phyloP scores from a whole-genome alignment of 2,888 invertebrate genomes.

The Ophonus ardosiacus region DNA sequence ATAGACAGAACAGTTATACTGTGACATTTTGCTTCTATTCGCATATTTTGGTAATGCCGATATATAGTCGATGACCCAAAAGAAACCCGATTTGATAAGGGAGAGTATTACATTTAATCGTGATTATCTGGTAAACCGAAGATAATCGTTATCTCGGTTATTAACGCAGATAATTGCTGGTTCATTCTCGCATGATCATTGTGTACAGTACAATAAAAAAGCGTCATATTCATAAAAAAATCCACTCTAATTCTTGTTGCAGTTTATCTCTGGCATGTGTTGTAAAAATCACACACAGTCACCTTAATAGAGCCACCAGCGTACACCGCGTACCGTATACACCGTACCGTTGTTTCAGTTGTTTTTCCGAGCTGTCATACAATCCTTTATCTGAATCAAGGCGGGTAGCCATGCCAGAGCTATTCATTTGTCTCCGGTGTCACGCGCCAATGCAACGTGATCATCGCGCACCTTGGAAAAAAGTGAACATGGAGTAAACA shows the following conservation, averaged over 20 bases:
- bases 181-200: too few relatives aligned
- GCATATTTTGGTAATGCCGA: too few relatives aligned
- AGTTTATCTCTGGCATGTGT: background rate
- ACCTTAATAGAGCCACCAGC: background rate
- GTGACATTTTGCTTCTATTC: too few relatives aligned
- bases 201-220: background rate
- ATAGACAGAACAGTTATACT: too few relatives aligned
- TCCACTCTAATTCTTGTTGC: background rate
- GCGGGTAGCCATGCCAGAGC: background rate
- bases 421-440: background rate
- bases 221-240: background rate
- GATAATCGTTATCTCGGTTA: too few relatives aligned
- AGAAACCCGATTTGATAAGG: too few relatives aligned
- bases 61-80: too few relatives aligned
- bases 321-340: too few relatives aligned
- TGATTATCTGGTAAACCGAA: too few relatives aligned
- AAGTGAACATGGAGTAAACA: slow-evolving; percentile 7
- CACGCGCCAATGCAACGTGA: background rate
- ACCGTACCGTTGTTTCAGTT: background rate
- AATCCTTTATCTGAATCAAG: background rate
- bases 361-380: background rate
- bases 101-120: too few relatives aligned
- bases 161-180: too few relatives aligned
- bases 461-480: background rate
- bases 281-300: background rate